Base-by-base conservation (phyloP, 2,888 invertebrate species). In the Mythimna impura region DNA sequence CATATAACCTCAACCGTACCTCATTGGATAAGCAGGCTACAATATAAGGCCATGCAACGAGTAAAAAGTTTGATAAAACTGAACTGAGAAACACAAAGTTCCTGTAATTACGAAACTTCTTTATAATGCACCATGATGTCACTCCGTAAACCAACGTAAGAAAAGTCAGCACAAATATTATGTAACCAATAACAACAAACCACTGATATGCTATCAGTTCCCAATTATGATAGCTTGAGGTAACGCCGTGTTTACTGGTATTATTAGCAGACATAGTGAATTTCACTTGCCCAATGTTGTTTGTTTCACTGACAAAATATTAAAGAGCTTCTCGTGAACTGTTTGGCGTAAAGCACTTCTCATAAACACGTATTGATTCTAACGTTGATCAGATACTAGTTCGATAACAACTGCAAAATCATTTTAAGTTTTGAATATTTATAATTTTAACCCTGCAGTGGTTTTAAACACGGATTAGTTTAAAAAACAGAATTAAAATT, bases 51-150 rank as follows among this genome's bases (percentile, higher is more conserved):
- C 8, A 1, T 8, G 5, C 10, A 34, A 20, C 4, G 22, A 55
- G 36, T 36, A 40, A 55, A 17, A 40, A 40, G 25, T 40, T 60
- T 12, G 40, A 25, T 9, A 66, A 20, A 7, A 60, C 10, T 0
- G 36, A 7, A 9, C 58, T 66, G 3, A 66, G 3, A 40, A 66
- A 58, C 3, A 66, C 66, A 58, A 22, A 57, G 9, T 58, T 66
- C 57, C 20, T 57, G 5, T 66, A 58, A 22, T 9, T 58, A 36
- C 60, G 25, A 58, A 66, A 66, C 12, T 66, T 58, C 9, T 25
- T 40, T 1, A 66, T 20, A 6, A 58, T 20, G 40, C 36, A 66
- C 66, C 66, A 66, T 17, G 60, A 58, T 14, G 3, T 9, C 12
- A 40, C 5, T 25, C 66, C 60, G 9, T 66, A 40, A 2, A 20